These are phyloP conservation scores for Gadus chalcogrammus DNA, from an alignment of 2,113 vertebrate species.

Conservation along the genomic window DNA sequence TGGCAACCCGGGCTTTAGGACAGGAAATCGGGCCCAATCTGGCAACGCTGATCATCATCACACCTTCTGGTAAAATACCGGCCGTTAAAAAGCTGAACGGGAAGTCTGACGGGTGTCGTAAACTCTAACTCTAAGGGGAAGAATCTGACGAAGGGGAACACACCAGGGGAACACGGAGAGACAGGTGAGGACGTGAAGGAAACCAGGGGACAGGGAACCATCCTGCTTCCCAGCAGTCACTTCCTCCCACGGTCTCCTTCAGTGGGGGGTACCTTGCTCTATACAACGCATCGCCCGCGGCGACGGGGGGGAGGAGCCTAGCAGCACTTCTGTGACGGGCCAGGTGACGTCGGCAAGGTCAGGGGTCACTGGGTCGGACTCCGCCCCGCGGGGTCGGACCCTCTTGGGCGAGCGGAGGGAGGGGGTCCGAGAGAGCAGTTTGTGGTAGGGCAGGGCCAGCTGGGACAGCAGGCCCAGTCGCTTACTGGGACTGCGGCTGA, in stretches of 20 bases:
- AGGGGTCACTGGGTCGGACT: conserved; percentile 36
- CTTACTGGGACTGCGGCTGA: conserved; percentile 63
- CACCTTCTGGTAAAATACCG: not conserved
- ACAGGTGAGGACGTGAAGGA: not conserved
- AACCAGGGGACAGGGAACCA: conserved; percentile 27
- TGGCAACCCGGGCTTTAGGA: too few species aligned
- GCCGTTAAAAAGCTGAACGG: not conserved
- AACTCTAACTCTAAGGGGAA: not conserved
- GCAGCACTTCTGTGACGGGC: conserved; percentile 41
- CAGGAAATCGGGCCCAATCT: too few species aligned
- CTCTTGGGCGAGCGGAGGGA: conserved; percentile 63
- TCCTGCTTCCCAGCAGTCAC: conserved; percentile 1
- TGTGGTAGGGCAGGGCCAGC: conserved; percentile 80
- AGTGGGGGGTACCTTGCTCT: conserved; percentile 80
- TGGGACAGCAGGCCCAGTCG: conserved; percentile 82
- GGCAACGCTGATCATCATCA: too few species aligned
- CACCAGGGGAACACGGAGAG: not conserved
- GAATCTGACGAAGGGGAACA: not conserved
- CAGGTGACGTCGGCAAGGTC: conserved; percentile 46
- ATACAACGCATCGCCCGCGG: conserved; percentile 75
- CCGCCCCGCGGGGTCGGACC: conserved; percentile 50
- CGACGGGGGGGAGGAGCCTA: conserved; percentile 55
- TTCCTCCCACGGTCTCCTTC: conserved; percentile 39
- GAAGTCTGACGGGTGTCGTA: not conserved
- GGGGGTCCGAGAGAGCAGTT: conserved; percentile 60